These are phyloP conservation scores for Microtus ochrogaster DNA, from an alignment of 2,113 vertebrate genomes.

Conservation along the genomic window DNA sequence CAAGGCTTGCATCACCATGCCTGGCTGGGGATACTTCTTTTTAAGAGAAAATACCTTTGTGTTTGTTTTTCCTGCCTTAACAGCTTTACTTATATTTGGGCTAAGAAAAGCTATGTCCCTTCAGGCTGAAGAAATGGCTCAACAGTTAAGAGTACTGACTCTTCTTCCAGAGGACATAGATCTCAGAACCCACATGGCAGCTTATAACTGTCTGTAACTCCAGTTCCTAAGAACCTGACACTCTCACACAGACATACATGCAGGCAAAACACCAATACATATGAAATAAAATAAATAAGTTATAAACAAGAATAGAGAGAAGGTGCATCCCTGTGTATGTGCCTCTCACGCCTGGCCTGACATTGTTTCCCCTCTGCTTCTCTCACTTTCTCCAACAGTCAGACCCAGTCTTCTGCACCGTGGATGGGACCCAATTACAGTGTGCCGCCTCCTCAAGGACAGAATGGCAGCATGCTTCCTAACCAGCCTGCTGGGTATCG, in stretches of 20 bases:
- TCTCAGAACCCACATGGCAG: no score
- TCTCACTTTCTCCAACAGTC: conserved; percentile 89
- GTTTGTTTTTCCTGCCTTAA: conserved; percentile 14
- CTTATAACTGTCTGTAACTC: no score
- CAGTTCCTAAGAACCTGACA: no score
- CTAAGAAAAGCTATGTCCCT: conserved; percentile 22
- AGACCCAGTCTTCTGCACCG: conserved; percentile 93
- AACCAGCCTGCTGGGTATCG: conserved; percentile 92
- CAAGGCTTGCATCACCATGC: neutral
- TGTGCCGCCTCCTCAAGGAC: conserved; percentile 91
- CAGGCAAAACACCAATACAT: no score
- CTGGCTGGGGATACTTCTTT: neutral
- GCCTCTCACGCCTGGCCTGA: conserved; percentile 21
- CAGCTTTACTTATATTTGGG: neutral
- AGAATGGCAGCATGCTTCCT: conserved; percentile 93
- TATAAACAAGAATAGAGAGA: neutral
- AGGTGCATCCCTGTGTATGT: neutral
- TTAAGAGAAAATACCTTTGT: conserved; percentile 25
- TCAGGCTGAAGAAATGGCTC: no score
- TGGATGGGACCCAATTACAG: conserved; percentile 93
- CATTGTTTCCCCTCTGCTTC: conserved; percentile 74
- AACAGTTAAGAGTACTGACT: no score
- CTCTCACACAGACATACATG: no score
- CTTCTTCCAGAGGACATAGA: no score
- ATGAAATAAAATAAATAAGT: no score